Base-by-base conservation (phyloP, 2,113 vertebrate genomes). In the Odobenus rosmarus region DNA sequence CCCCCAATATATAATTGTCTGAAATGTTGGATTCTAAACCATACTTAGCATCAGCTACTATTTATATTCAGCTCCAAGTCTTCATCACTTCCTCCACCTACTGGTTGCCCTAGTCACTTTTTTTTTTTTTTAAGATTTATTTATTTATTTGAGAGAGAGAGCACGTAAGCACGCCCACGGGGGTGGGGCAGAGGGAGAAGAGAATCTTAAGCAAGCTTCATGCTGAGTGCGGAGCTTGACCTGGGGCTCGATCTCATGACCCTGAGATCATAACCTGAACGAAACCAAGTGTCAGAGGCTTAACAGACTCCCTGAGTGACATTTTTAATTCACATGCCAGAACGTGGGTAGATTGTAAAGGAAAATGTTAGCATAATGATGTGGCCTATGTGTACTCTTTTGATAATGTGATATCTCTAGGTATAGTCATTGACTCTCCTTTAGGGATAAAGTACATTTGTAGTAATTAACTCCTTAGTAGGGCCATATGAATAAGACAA, bases 61-160 rank as follows among this genome's bases (percentile, higher is more conserved):
- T 92, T 84, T 74, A 74, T 51, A 61, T 23, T 59, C 21, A 90
- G 0, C 33, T 62, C 31, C 18, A 61, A 67, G 51, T 2, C 11
- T 88, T 26, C 16, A 39, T 69, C 24, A 69, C 3, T 24, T 7
- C 3, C 8, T 64, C 13, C 14, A 16, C 7, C 7, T 24, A 42
- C 7, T 77, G 33, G 9, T 36, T 87, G 31, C 7, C 7, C n/a
- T 11, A 96, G 33, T 61, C 39, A 49, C 12, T 42, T n/a, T 67
- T 33, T 88, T 93, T 74, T 46, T 31, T 46, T 46, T 87, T 94
- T 77, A 69, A 69, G 67, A 69, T 69, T 69, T 69, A 62, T 28
- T 57, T 57, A 57, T 57, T 62, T 28, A 69, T 69, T n/a, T n/a
- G 67, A 36, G 67, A 36, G 33, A 69, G 62, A 67, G 7, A 69